Evolutionary conservation across 1,140 invertebrate genomes (phyloP).

Genomic region (Diachasmimorpha longicaudata): DNA sequence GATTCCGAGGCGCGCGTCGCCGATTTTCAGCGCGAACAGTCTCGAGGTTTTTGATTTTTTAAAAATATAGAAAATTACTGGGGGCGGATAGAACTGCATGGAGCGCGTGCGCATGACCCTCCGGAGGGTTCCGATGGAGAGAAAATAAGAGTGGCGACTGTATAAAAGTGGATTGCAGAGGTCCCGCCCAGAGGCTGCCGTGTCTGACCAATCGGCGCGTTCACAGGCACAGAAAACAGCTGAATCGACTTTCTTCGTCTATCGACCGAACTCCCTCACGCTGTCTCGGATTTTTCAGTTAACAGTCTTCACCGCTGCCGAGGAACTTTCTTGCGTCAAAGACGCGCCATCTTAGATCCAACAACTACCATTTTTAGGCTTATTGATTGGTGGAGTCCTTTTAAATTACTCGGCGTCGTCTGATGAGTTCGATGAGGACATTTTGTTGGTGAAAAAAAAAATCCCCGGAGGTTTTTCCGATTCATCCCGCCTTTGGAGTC

Average conservation of each 20-base stretch:
- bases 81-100: not conserved
- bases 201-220: slow-evolving; percentile 43
- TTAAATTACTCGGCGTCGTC: not conserved
- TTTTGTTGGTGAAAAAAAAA: not conserved
- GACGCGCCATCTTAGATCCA: slow-evolving; percentile 51
- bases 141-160: not conserved
- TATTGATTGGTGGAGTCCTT: slow-evolving; percentile 41
- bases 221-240: slow-evolving; percentile 32
- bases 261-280: not conserved
- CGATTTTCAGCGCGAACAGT: not conserved
- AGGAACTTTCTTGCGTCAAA: slow-evolving; percentile 47
- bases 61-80: not conserved
- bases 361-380: slow-evolving; percentile 42
- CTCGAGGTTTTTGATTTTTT: not conserved
- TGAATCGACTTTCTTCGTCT: slow-evolving; percentile 21
- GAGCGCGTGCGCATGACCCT: slow-evolving; percentile 26
- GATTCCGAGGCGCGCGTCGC: too few relatives aligned
- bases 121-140: slow-evolving; percentile 38
- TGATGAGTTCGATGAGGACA: not conserved
- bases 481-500: too few relatives aligned
- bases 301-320: slow-evolving; percentile 37
- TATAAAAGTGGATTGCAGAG: slow-evolving; percentile 49
- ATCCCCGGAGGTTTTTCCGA: not conserved
- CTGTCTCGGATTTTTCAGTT: slow-evolving; percentile 26
- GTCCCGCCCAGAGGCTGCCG: slow-evolving; percentile 44